Evolutionary conservation across 2,888 invertebrate species (phyloP).

Genomic region (Lomographa bimaculata): DNA sequence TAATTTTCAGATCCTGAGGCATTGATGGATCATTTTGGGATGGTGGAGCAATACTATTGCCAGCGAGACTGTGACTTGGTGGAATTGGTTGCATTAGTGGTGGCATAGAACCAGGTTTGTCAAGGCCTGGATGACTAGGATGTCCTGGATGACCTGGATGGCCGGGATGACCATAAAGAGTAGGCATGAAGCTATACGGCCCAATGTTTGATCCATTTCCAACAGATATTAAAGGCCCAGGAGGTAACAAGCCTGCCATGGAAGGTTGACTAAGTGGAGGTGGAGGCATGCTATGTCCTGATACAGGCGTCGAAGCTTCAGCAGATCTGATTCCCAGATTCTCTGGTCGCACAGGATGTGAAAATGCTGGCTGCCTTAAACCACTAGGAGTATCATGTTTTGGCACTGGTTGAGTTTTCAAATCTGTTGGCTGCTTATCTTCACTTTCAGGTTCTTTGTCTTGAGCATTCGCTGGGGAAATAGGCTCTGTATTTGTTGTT

Average conservation of each 20-base stretch:
- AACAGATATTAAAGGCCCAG: constrained; percentile 84
- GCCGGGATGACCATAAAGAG: constrained; percentile 68
- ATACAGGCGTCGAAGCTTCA: constrained; percentile 62
- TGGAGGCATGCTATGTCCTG: constrained; percentile 71
- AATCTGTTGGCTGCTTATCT: constrained; percentile 75
- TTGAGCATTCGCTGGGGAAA: constrained; percentile 73
- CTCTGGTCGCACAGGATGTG: constrained; percentile 68
- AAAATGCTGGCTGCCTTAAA: constrained; percentile 61
- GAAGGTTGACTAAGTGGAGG: constrained; percentile 81
- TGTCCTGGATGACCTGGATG: constrained; percentile 65
- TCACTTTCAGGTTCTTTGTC: constrained; percentile 72
- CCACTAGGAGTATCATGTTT: constrained; percentile 61
- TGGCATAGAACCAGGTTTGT: constrained; percentile 68
- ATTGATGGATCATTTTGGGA: constrained; percentile 71
- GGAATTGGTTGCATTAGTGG: constrained; percentile 70
- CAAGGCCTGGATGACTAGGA: constrained; percentile 62
- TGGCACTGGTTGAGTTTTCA: constrained; percentile 67
- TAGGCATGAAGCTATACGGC: constrained; percentile 85
- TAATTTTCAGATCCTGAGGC: constrained; percentile 80
- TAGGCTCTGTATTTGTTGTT: constrained; percentile 68
- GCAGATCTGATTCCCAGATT: constrained; percentile 67
- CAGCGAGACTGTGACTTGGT: constrained; percentile 60
- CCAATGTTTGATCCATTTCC: constrained; percentile 82
- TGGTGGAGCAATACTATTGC: constrained; percentile 57
- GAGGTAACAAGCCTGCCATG: constrained; percentile 81